Conservation (phyloP, 2,888 invertebrate genomes). For the Apotomis capreana region DNA sequence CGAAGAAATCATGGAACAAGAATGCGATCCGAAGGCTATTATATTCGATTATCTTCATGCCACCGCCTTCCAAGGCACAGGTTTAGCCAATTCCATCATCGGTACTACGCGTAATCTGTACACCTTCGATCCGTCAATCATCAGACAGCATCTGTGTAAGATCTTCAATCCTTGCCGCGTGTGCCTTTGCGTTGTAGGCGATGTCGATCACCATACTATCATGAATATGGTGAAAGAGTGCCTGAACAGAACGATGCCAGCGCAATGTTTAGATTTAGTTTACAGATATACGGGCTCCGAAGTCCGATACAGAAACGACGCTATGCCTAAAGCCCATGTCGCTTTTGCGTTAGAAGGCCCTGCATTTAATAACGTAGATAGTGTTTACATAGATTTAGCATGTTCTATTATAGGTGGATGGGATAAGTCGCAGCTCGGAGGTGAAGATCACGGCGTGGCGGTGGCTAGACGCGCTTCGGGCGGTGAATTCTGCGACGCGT, state of each 20-base stretch:
- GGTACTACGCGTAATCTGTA: slow-evolving; percentile 88
- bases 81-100: slow-evolving; percentile 65
- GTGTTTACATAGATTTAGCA: slow-evolving; percentile 96
- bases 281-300: slow-evolving; percentile 95
- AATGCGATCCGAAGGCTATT: slow-evolving; percentile 57
- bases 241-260: slow-evolving; percentile 85
- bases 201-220: slow-evolving; percentile 92
- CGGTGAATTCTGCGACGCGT: slow-evolving; percentile 90
- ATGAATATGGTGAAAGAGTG: slow-evolving; percentile 89
- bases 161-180: slow-evolving; percentile 95
- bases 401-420: slow-evolving; percentile 95
- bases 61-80: slow-evolving; percentile 76
- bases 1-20: slow-evolving; percentile 66
- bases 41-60: slow-evolving; percentile 72
- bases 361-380: slow-evolving; percentile 95
- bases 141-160: slow-evolving; percentile 89
- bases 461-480: slow-evolving; percentile 77
- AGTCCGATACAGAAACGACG: slow-evolving; percentile 93
- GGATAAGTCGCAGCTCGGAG: slow-evolving; percentile 94
- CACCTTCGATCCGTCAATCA: slow-evolving; percentile 85
- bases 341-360: slow-evolving; percentile 96
- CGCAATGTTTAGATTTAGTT: slow-evolving; percentile 72
- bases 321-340: slow-evolving; percentile 93
- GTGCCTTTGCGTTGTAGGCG: slow-evolving; percentile 96
- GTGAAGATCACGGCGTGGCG: slow-evolving; percentile 85